These are phyloP conservation scores for Periphyllus acericola DNA, from an alignment of 2,888 invertebrate species.

Conservation along the genomic window DNA sequence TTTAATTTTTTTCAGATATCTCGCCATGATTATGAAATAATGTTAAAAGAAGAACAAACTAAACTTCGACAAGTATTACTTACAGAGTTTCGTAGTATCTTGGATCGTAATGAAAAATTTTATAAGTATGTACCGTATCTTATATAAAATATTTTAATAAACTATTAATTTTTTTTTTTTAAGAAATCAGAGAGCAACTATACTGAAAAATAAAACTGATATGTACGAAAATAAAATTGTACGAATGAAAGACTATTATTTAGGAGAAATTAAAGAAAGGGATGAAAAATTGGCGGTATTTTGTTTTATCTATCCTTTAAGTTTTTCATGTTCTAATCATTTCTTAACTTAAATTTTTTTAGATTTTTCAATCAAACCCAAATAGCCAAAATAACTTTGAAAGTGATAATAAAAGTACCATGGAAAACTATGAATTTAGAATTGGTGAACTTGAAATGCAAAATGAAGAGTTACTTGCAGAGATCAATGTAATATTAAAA, in stretches of 20 bases:
- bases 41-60: conserved; percentile 34
- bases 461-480: conserved; percentile 44
- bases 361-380: conserved; percentile 6
- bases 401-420: conserved; percentile 41
- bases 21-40: conserved; percentile 27
- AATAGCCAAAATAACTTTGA: not conserved
- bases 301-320: not conserved
- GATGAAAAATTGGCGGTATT: conserved; percentile 36
- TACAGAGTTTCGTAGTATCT: conserved; percentile 16
- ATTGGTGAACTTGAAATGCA: conserved; percentile 56
- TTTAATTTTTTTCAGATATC: conserved; percentile 2
- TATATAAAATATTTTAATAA: not conserved
- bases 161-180: not conserved
- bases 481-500: conserved; percentile 37
- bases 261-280: conserved; percentile 42
- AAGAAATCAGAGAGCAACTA: conserved; percentile 46
- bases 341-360: not conserved
- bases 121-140: not conserved
- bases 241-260: conserved; percentile 25
- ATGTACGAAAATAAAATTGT: conserved; percentile 44
- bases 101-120: conserved; percentile 32
- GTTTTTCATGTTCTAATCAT: not conserved
- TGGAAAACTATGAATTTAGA: conserved; percentile 53
- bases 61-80: conserved; percentile 45
- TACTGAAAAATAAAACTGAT: conserved; percentile 26